Base-by-base conservation (phyloP, 2,888 invertebrate species). In the Chesias legatella region DNA sequence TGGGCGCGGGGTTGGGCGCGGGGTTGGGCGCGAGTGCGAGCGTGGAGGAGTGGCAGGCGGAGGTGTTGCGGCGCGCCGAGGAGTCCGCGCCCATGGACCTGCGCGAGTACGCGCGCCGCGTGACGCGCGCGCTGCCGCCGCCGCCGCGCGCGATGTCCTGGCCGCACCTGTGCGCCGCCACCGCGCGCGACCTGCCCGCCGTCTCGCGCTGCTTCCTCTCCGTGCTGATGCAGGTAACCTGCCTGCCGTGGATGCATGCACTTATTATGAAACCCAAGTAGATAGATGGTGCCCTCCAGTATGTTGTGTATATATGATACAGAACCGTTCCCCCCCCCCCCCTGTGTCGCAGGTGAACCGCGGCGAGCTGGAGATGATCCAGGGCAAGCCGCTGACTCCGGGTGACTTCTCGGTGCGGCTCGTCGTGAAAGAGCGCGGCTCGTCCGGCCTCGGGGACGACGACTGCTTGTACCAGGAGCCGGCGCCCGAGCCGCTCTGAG, bases 121-220 rank as follows among this genome's bases (percentile, higher is more conserved):
- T 62, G 53, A 59, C 61, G 38, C 30, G 42, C 39, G 51, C 49
- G 41, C 58, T 56, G 41, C 28, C 28, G 6, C 31, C 38, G 24
- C 43, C 34, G 21, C 0, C 1, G 1, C n/a, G 2, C 22, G 36
- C 56, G 52, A 52, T 40, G 28, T 36, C 51, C 33, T 60, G 41
- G 31, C 3, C 13, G 13, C 3, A 2, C 3, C 13, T 17, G 13
- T 17, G 13, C 13, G 68, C 84, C 93, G 10, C 91, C 94, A 7
- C 88, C 92, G 10, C 77, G 94, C 28, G 92, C 93, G 76, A 77
- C 3, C 13, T 2, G 13, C 13, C 13, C 13, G 13, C 2, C 5
- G 13, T 17, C 3, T 94, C 27, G 92, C 93, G 76, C 77, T 94
- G 81, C 2, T n/a, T 23, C 11, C 32, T 38, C 6, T 27, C 24